Base-by-base conservation (phyloP, 2,888 invertebrate species). In the Eupithecia pulchellata region DNA sequence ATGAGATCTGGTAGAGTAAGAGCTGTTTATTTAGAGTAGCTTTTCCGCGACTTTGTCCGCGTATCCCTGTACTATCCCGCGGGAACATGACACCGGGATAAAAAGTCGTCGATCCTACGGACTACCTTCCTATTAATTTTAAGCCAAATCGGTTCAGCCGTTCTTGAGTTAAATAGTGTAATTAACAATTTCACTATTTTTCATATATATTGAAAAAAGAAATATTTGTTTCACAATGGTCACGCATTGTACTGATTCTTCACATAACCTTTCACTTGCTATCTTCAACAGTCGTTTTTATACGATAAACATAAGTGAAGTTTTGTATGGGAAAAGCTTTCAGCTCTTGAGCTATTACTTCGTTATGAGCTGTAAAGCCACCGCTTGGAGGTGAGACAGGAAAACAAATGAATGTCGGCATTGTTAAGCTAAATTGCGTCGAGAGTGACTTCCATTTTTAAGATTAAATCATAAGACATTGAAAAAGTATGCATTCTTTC, bases 331-430 rank as follows among this genome's bases (percentile, higher is more conserved):
- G 13, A 25, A 25, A 25, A 11, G 8, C 0, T 2, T 57, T 29
- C 57, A 57, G 25, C 66, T 66, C 34, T n/a, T 30, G 30, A 52
- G 39, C 72, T 69, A 72, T 42, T 27, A 29, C 36, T 72, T 66
- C 66, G 66, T 69, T 72, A 72, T 66, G 60, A 66, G 66, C 71
- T 73, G 77, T 73, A 75, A 75, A 80, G 66, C 74, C 80, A 70
- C 71, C 73, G 66, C 75, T 73, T 77, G 74, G 65, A 78, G 79
- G 80, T 83, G 81, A 84, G 87, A 87, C 85, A 86, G 79, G 84
- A 81, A 86, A 87, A 89, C 84, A 86, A 88, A 88, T 86, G 86
- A 82, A 83, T 80, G 84, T 77, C 76, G 83, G 79, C 79, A 71
- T 79, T 79, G 79, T 83, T 82, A 78, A 82, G 74, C 68, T 69